Base-by-base conservation (phyloP, 2,797 vertebrate species). In the Synanceia verrucosa region DNA sequence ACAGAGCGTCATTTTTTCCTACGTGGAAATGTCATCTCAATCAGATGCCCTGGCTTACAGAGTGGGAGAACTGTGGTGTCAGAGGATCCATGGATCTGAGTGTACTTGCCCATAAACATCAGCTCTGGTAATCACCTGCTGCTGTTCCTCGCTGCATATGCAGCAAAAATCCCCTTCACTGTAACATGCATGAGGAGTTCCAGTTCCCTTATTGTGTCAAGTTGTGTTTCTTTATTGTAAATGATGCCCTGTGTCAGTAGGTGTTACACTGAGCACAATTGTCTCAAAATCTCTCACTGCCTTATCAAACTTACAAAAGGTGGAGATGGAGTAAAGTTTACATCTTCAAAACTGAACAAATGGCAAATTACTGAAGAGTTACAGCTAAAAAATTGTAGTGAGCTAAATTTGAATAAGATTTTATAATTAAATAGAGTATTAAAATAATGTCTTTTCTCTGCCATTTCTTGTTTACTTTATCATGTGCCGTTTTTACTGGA, bases 11-110 rank as follows among this genome's bases (percentile, higher is more conserved):
- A 67, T 16, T 70, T 78, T 72, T 76, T 89, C 84, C 76, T 43
- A 53, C 11, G 3, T 70, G 81, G 63, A 87, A 85, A 87, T 88
- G 80, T 89, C 80, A 84, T 73, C 50, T 79, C 46, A 71, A 79
- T 88, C 78, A 76, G 60, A 61, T 41, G 59, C 70, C 43, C 75
- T 62, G 29, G 12, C 60, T 76, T 5, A 18, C 57, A 29, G 60
- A 60, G 52, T 29, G 62, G 57, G 51, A 55, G 48, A 28, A 55
- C 48, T 36, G 47, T 19, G 60, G 39, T 46, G 4, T 76, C 78
- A 72, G 9, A 2, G 1, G 18, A 69, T 47, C 58, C 43, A 19
- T 5, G 21, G 34, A 34, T 58, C 34, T 26, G 4, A 23, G 11
- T 24, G 0, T 33, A 55, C 68, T 31, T 46, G 34, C 39, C 16